Evolutionary conservation across 2,797 vertebrate genomes (phyloP).

Genomic region (Heteromormyrus szaboi): DNA sequence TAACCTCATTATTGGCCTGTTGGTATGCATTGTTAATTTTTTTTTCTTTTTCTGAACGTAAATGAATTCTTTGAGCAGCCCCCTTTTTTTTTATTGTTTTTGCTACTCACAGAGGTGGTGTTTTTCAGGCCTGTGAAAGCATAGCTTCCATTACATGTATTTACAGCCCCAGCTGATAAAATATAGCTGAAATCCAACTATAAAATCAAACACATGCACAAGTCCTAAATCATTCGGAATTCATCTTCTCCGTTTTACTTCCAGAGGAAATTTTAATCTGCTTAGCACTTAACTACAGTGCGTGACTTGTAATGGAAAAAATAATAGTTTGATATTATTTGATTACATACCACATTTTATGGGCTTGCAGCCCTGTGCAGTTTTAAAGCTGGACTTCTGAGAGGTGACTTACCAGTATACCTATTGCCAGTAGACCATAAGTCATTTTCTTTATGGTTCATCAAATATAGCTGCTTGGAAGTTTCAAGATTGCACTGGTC

Average conservation of each 20-base stretch:
- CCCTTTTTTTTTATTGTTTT: conserved; percentile 46
- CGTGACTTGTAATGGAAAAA: conserved; percentile 16
- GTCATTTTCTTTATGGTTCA: conserved; percentile 30
- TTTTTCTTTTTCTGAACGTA: conserved; percentile 28
- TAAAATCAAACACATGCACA: conserved; percentile 34
- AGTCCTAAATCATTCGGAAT: conserved; percentile 45
- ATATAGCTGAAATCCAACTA: conserved; percentile 2
- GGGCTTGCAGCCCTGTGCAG: conserved; percentile 39
- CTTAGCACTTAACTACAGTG: background rate
- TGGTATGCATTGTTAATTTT: conserved; percentile 43
- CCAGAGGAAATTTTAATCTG: background rate
- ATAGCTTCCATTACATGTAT: conserved; percentile 23
- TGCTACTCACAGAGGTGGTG: conserved; percentile 26
- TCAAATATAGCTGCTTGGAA: conserved; percentile 26
- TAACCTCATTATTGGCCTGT: conserved; percentile 55
- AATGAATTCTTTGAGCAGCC: conserved; percentile 39
- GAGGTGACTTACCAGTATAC: conserved; percentile 48
- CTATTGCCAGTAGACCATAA: conserved; percentile 25
- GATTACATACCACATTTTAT: conserved; percentile 17
- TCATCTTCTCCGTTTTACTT: background rate
- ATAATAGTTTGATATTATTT: conserved; percentile 18
- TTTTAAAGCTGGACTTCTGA: conserved; percentile 41
- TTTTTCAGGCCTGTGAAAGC: conserved; percentile 31
- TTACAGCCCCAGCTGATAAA: conserved; percentile 33
- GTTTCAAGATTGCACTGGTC: background rate